Evolutionary conservation across 2,888 invertebrate species (phyloP).

Genomic region (Saturnia japonica): DNA sequence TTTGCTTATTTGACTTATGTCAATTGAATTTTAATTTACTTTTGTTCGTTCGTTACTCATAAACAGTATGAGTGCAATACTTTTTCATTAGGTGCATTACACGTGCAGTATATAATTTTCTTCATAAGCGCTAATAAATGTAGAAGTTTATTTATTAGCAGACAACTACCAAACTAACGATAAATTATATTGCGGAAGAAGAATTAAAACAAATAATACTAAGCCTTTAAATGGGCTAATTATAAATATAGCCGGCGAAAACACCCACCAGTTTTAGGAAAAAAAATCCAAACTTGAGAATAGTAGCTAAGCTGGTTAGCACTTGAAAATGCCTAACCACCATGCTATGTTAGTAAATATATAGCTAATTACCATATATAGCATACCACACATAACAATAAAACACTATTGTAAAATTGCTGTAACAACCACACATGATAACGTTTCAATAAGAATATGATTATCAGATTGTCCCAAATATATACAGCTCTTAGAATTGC

Average conservation of each 20-base stretch:
- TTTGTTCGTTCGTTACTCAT: too few relatives aligned
- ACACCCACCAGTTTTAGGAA: not conserved
- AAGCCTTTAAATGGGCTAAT: not conserved
- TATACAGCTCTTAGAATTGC: not conserved
- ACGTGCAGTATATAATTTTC: not conserved
- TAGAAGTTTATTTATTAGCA: not conserved
- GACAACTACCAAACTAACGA: not conserved
- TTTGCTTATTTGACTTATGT: not conserved
- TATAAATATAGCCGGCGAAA: not conserved
- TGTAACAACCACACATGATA: not conserved
- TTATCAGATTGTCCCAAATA: not conserved
- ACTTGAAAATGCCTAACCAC: not conserved
- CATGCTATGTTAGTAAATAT: not conserved
- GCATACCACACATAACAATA: too few relatives aligned
- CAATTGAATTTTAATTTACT: not conserved
- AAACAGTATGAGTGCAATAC: not conserved
- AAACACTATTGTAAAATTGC: not conserved
- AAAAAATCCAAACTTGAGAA: not conserved
- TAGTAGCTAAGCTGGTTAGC: too few relatives aligned
- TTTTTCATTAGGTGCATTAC: not conserved
- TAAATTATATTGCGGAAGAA: not conserved
- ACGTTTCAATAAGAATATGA: not conserved
- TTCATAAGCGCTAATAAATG: not conserved
- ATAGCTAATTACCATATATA: not conserved
- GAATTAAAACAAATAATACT: not conserved